A percentile compares a stretch with the other conserved stretches of the same genome.
Evolutionary conservation across 2,888 invertebrate genomes (phyloP).

Genomic region (Melolontha melolontha): DNA sequence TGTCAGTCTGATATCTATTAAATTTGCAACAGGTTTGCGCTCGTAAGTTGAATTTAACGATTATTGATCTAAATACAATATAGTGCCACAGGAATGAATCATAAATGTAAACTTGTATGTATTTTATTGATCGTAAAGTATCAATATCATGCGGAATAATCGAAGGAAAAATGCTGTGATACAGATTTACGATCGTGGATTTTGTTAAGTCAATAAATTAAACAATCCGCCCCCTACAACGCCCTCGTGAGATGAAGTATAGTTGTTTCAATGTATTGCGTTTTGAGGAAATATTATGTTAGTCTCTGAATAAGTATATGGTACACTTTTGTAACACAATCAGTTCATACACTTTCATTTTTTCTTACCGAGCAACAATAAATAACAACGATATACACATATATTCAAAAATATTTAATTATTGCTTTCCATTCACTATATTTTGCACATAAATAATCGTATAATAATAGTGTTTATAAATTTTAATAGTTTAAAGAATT

Average conservation of each 20-base stretch:
- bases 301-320: constrained; percentile 6
- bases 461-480: too few species aligned
- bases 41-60: constrained; percentile 15
- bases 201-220: constrained; percentile 54
- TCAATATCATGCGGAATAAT: constrained; percentile 36
- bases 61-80: constrained; percentile 39
- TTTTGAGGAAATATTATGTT: neutral
- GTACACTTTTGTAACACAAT: neutral
- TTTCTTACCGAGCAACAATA: too few species aligned
- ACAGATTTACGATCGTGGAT: constrained; percentile 44
- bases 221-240: constrained; percentile 50
- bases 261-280: neutral
- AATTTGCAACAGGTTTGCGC: constrained; percentile 21
- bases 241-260: constrained; percentile 44
- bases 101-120: constrained; percentile 39
- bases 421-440: too few species aligned
- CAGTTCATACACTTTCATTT: too few species aligned
- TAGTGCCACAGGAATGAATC: constrained; percentile 39
- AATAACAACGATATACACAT: too few species aligned
- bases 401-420: too few species aligned
- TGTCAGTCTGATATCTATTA: constrained; percentile 38
- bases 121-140: constrained; percentile 43
- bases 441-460: too few species aligned
- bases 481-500: too few species aligned
- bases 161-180: constrained; percentile 38